phyloP scores from a whole-genome alignment of 92 coral and sea anemone species.

The Porites divaricata region DNA sequence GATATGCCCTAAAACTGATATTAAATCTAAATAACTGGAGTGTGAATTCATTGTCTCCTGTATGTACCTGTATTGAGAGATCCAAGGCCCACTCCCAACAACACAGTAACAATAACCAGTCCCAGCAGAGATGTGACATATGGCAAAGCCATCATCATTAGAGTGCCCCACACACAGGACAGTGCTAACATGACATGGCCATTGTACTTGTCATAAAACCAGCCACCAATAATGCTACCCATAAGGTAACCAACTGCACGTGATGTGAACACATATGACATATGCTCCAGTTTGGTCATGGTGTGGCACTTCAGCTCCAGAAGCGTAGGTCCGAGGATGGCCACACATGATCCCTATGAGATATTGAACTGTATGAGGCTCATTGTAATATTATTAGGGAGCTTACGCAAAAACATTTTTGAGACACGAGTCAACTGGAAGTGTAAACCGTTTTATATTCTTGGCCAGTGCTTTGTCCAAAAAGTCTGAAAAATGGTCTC shows the following conservation, averaged over 20 bases:
- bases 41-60: not conserved
- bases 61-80: slow-evolving; percentile 87
- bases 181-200: slow-evolving; percentile 75
- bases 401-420: too few relatives aligned
- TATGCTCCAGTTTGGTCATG: slow-evolving; percentile 56
- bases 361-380: too few relatives aligned
- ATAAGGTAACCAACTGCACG: slow-evolving; percentile 89
- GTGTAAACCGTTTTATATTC: too few relatives aligned
- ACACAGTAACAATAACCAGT: slow-evolving; percentile 63
- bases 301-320: slow-evolving; percentile 81
- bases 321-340: slow-evolving; percentile 91
- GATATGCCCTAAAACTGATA: too few relatives aligned
- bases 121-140: slow-evolving; percentile 62
- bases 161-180: slow-evolving; percentile 73
- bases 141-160: slow-evolving; percentile 78
- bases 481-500: too few relatives aligned
- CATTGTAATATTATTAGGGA: too few relatives aligned
- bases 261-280: slow-evolving; percentile 88
- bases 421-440: too few relatives aligned
- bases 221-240: slow-evolving; percentile 92
- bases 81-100: slow-evolving; percentile 74
- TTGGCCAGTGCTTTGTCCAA: too few relatives aligned
- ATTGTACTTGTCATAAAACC: slow-evolving; percentile 90
- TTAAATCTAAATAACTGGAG: too few relatives aligned
- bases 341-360: slow-evolving; percentile 74